Evolutionary conservation across 2,888 invertebrate genomes (phyloP).

Genomic region (Pimpla rufipes): DNA sequence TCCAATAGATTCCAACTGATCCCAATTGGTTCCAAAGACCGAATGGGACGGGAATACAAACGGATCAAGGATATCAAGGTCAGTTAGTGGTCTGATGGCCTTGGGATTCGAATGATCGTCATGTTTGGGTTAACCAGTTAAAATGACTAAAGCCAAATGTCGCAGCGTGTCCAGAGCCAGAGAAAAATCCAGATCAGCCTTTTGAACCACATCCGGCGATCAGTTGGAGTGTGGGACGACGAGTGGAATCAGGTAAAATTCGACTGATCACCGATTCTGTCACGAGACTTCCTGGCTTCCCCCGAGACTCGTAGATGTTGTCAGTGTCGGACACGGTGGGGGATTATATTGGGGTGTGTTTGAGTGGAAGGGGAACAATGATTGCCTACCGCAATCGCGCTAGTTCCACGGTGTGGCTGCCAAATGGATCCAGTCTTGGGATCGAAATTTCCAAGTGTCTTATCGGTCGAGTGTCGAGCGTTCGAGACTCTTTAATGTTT

Average conservation of each 20-base stretch:
- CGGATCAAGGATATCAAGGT: neutral
- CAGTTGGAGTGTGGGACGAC: slow-evolving; percentile 11
- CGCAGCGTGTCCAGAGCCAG: slow-evolving; percentile 80
- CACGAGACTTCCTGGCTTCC: neutral
- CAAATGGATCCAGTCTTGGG: slow-evolving; percentile 67
- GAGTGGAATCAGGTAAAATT: slow-evolving; percentile 5
- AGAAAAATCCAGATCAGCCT: slow-evolving; percentile 78
- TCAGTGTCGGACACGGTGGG: neutral
- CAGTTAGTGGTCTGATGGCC: neutral
- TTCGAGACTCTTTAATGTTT: neutral
- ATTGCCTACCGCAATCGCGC: slow-evolving; percentile 68
- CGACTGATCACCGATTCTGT: neutral
- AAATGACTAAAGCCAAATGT: slow-evolving; percentile 74
- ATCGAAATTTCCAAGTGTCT: slow-evolving; percentile 53
- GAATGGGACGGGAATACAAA: neutral
- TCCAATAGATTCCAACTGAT: no score
- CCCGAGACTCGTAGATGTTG: no score
- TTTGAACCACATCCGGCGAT: slow-evolving; percentile 79
- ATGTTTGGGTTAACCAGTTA: neutral
- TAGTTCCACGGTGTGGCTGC: slow-evolving; percentile 69
- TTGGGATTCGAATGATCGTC: neutral
- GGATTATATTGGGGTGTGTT: neutral
- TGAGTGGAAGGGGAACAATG: neutral
- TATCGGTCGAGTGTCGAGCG: neutral
- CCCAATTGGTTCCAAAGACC: neutral